Evolutionary conservation across 2,113 vertebrate genomes (phyloP).

Genomic region (Daboia siamensis): DNA sequence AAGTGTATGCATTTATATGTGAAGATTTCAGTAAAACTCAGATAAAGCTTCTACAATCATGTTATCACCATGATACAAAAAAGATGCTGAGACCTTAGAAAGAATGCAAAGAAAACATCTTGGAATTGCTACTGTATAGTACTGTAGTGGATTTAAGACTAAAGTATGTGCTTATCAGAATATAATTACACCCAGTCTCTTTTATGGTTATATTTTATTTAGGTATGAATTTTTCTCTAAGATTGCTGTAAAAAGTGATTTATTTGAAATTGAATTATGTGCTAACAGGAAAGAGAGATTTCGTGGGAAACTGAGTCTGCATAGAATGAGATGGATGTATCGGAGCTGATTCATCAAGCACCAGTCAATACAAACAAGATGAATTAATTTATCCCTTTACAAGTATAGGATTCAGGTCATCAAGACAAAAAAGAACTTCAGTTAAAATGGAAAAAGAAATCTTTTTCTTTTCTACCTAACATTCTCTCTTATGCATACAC

Average conservation of each 20-base stretch:
- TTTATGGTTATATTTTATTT: background rate
- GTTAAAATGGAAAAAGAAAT: background rate
- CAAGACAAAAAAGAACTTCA: background rate
- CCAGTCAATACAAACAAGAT: background rate
- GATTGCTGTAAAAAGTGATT: background rate
- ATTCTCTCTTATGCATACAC: background rate
- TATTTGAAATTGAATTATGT: background rate
- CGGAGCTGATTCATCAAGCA: background rate
- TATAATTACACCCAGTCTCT: background rate
- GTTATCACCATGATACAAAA: no score
- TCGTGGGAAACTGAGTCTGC: background rate
- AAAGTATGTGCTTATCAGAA: background rate
- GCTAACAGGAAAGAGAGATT: background rate
- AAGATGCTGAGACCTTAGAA: background rate
- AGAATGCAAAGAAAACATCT: background rate
- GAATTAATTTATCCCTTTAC: background rate
- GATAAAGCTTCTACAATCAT: background rate
- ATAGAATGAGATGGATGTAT: background rate
- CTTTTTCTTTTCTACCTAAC: background rate
- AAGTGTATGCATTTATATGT: background rate
- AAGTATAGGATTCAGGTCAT: background rate
- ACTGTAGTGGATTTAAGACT: background rate
- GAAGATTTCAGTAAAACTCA: background rate
- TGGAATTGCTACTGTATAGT: background rate
- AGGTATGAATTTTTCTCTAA: background rate